Evolutionary conservation across 2,113 vertebrate species (phyloP).

Genomic region (Ptilorrhoa leucosticta): DNA sequence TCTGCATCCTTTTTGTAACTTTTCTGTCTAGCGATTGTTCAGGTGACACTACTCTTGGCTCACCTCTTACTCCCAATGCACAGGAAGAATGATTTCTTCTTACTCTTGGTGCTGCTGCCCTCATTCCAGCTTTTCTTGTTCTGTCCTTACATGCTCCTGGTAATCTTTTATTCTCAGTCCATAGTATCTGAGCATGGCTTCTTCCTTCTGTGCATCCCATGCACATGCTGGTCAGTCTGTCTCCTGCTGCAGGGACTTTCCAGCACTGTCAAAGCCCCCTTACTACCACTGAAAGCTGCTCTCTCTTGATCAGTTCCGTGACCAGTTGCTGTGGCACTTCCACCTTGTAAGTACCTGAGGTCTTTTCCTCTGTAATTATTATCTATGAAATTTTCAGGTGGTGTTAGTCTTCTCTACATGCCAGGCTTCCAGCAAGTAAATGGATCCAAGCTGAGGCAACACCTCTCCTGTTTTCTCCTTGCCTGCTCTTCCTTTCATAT

Average conservation of each 20-base stretch:
- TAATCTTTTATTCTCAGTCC: background rate
- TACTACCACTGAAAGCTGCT: background rate
- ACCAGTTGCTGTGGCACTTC: background rate
- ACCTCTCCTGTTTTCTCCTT: background rate
- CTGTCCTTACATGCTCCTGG: background rate
- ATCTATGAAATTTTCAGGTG: background rate
- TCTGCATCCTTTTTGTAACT: background rate
- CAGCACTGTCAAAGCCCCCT: background rate
- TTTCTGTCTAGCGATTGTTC: background rate
- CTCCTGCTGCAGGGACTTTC: background rate
- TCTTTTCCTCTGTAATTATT: background rate
- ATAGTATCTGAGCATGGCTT: background rate
- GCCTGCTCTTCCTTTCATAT: constrained; percentile 1
- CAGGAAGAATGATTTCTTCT: background rate
- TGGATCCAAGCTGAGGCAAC: background rate
- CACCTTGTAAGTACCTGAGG: background rate
- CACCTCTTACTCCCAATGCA: background rate
- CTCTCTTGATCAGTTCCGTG: background rate
- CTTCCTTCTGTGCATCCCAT: background rate
- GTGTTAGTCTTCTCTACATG: background rate
- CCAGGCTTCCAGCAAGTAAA: background rate
- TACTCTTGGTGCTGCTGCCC: background rate
- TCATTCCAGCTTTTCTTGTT: background rate
- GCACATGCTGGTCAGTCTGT: background rate
- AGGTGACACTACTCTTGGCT: background rate